Evolutionary conservation across 2,113 vertebrate species (phyloP), one percentile per base, ranked within the genome.

Genomic region (Dolichallabes microphthalmus): DNA sequence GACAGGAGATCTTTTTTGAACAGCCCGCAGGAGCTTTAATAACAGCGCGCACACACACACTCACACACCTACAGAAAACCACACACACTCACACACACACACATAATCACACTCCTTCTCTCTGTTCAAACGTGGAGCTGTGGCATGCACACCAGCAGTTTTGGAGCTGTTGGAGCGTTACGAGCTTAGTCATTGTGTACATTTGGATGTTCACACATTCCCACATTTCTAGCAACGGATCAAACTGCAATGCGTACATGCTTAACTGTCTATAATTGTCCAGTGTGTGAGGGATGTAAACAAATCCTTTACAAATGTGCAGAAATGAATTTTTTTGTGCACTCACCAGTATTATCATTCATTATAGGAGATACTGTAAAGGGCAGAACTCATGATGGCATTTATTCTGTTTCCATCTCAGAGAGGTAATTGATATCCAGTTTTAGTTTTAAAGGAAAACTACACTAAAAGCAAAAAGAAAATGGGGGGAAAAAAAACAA

Each of bases 1-100:
- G 30, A 19, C 4, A 58, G 79, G 45, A 53, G 20, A 58, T 64
- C 20, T 75, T 86, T 86, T 58, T 71, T 73, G 15, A 83, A 66
- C 58, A 52, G 82, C 60, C 73, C 32, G 15, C 15, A 75, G 71
- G 57, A 84, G 82, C 82, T 83, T 75, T 75, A 83, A 75, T 75
- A 75, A 63, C 39, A 52, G 45, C 35, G 27, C 45, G 1, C 45
- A 45, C 55, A 61, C 82, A 52, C 52, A 55, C 69, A 50, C 57
- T 22, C 14, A 27, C 0, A 27, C 25, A 27, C 73, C 0, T 15
- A 15, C 25, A 25, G 25, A 50, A 50, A 8, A 8, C 30, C 61
- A n/a, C 20, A 63, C 32, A 8, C 10, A 20, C 20, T 14, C 2
- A 50, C 35, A 19, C 15, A 8, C 20, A 27, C 20, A 60, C 53